Conservation (phyloP, 2,888 invertebrate species). For the Anthophora plumipes region DNA sequence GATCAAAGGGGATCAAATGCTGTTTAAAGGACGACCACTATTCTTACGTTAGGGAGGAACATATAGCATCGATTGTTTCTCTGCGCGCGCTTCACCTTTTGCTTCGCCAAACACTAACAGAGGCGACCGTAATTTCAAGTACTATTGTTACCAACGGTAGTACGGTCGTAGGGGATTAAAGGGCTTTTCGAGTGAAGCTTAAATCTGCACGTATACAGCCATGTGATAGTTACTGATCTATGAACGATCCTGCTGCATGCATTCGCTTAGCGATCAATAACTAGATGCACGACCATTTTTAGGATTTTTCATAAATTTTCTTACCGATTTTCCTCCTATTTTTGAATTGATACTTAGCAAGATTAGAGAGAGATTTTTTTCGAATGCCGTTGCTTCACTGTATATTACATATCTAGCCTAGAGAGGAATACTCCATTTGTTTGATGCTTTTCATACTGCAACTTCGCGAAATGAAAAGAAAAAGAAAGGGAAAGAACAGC, state of each 20-base stretch:
- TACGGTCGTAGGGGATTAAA: constrained; percentile 88
- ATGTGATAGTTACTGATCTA: constrained; percentile 16
- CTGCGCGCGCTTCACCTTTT: constrained; percentile 79
- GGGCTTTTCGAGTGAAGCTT: constrained; percentile 74
- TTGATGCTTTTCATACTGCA: not conserved
- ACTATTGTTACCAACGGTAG: constrained; percentile 88
- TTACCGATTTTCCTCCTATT: not conserved
- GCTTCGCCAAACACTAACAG: constrained; percentile 84
- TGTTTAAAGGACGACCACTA: constrained; percentile 3
- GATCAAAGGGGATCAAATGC: not conserved
- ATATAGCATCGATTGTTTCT: constrained; percentile 28
- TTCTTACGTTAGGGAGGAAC: not conserved
- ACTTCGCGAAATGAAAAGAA: not conserved
- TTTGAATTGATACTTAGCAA: not conserved
- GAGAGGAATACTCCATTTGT: not conserved
- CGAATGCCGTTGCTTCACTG: not conserved
- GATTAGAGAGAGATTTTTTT: not conserved
- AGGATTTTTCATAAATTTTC: no score
- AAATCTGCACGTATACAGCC: constrained; percentile 23
- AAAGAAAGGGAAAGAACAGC: no score
- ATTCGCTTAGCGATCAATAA: not conserved
- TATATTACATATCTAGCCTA: not conserved
- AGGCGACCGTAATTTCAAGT: constrained; percentile 88
- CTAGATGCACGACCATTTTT: constrained; percentile 31
- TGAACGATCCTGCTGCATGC: constrained; percentile 17